Evolutionary conservation across 2,113 vertebrate genomes (phyloP), one percentile per base, ranked within the genome.

Genomic region (Parus major): DNA sequence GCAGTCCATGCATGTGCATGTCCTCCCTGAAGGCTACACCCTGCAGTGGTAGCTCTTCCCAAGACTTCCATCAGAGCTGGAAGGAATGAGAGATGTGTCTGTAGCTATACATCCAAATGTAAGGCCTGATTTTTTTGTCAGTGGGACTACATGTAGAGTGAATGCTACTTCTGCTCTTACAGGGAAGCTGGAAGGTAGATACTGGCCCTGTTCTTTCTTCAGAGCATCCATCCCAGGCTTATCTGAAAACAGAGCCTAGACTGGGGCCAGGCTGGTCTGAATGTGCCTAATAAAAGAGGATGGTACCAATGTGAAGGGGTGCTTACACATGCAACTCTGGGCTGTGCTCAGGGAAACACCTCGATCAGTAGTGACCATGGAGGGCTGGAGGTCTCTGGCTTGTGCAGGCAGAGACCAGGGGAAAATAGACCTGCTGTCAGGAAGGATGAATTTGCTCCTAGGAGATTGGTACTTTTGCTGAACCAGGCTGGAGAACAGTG

Each of bases 311-410:
- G 31, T 59, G 49, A 88, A 78, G 20, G 23, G 8, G 3, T 60
- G 47, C 33, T 46, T 50, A 42, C 71, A 73, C 7, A n/a, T 1
- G 2, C 29, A 64, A 59, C 14, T 2, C 2, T 2, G 44, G 14
- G 20, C 59, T 33, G 23, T 22, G 35, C 22, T 39, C 66, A 33
- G 39, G 42, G 31, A 83, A 61, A 57, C 27, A 61, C 15, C 36
- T 0, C 0, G 21, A 42, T 25, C 47, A 72, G 1, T 0, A 4
- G 42, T 61, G 59, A 61, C 79, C 25, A 5, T 1, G 31, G 44
- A 50, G 49, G 19, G 8, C 41, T 28, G 70, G 24, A 31, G 17
- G 25, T 42, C 52, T 41, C 47, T 25, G 60, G 36, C 36, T 55
- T 66, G 52, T 52, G 41, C 1, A 9, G 29, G 24, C 52, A 55